A percentile compares a stretch with the other conserved stretches of the same genome.
These are phyloP conservation scores for Notolepis coatsorum DNA, from an alignment of 2,797 vertebrate genomes.

Conservation along the genomic window DNA sequence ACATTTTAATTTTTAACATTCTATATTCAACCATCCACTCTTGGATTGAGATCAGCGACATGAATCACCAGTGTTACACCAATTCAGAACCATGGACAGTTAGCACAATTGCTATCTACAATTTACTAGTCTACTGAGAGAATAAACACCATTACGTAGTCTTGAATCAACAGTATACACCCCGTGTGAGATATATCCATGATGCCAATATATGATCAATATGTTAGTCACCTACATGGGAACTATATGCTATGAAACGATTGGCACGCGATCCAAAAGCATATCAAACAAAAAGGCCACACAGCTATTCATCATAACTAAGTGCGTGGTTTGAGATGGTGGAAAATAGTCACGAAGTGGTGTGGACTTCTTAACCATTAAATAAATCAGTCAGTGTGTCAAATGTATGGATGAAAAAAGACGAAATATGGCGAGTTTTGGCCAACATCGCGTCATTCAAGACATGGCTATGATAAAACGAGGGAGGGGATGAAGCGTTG, in stretches of 20 bases:
- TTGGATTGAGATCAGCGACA: background rate
- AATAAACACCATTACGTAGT: constrained; percentile 81
- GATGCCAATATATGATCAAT: constrained; percentile 59
- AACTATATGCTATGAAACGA: constrained; percentile 33
- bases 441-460: constrained; percentile 73
- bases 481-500: constrained; percentile 71
- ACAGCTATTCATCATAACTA: constrained; percentile 45
- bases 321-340: constrained; percentile 59
- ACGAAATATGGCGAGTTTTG: constrained; percentile 78
- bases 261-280: constrained; percentile 19
- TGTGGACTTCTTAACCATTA: constrained; percentile 36
- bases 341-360: constrained; percentile 66
- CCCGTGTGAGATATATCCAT: constrained; percentile 65
- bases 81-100: constrained; percentile 59
- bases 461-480: constrained; percentile 60
- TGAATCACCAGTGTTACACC: constrained; percentile 58
- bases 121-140: constrained; percentile 52
- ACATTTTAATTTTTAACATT: constrained; percentile 75
- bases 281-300: constrained; percentile 20
- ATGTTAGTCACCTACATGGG: constrained; percentile 56
- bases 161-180: constrained; percentile 77
- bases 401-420: constrained; percentile 65
- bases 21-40: constrained; percentile 46
- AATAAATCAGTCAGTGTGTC: constrained; percentile 77
- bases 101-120: constrained; percentile 59